Evolutionary conservation across 2,888 invertebrate genomes (phyloP).

Genomic region (Chloroclystis v-ata): DNA sequence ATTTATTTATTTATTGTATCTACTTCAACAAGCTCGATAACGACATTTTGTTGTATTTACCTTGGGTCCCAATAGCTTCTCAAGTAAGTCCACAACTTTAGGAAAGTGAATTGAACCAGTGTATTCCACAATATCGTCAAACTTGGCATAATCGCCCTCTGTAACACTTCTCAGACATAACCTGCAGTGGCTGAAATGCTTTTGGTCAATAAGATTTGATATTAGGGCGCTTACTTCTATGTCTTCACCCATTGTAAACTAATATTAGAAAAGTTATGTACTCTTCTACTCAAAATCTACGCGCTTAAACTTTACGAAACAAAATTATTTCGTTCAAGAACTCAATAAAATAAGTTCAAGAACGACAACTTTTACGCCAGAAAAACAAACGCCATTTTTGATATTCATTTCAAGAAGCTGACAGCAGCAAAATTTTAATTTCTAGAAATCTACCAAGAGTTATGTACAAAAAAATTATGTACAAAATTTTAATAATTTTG

Average conservation of each 20-base stretch:
- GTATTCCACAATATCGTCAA: slow-evolving; percentile 45
- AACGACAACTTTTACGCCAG: not conserved
- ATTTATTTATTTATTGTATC: no score
- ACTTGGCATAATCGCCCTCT: slow-evolving; percentile 46
- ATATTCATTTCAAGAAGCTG: no score
- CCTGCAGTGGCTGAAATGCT: slow-evolving; percentile 61
- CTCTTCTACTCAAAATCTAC: slow-evolving; percentile 27
- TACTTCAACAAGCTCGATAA: no score
- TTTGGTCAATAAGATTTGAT: slow-evolving; percentile 53
- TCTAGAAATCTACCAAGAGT: no score
- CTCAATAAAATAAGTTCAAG: not conserved
- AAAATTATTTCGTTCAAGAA: slow-evolving; percentile 62
- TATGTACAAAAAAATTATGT: no score
- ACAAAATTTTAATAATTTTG: no score
- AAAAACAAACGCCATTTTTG: not conserved
- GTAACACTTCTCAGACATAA: slow-evolving; percentile 56
- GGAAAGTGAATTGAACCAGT: slow-evolving; percentile 33
- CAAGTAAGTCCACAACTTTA: slow-evolving; percentile 39
- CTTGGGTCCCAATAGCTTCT: slow-evolving; percentile 43
- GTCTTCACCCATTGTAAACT: slow-evolving; percentile 37
- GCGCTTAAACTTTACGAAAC: no score
- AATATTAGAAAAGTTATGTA: not conserved
- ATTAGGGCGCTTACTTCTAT: slow-evolving; percentile 47
- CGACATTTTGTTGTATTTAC: slow-evolving; percentile 36
- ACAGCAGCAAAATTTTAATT: no score